phyloP scores from a whole-genome alignment of 2,888 invertebrate species.

The Willowsia nigromaculata region DNA sequence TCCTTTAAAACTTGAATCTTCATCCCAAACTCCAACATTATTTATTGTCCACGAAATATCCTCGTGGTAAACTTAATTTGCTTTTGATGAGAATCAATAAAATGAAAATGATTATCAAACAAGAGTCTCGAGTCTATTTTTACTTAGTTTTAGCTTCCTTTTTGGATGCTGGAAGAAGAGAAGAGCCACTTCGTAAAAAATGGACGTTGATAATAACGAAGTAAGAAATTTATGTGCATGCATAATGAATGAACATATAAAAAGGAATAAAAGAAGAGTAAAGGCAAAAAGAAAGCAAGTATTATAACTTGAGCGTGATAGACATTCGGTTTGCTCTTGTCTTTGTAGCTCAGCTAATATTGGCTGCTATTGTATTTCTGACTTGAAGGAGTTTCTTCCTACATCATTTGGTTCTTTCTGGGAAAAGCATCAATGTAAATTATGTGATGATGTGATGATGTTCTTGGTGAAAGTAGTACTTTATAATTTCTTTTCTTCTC shows the following conservation, averaged over 20 bases:
- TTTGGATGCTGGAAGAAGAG: neutral
- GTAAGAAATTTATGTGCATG: constrained; percentile 29
- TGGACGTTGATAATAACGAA: constrained; percentile 7
- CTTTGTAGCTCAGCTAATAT: neutral
- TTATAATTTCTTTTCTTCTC: constrained; percentile 1
- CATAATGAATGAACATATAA: constrained; percentile 30
- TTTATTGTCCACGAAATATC: neutral
- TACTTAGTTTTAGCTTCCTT: neutral
- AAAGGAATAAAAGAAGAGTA: neutral
- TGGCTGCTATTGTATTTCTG: neutral
- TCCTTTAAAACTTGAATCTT: too few relatives aligned
- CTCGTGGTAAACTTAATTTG: neutral
- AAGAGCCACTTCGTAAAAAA: neutral
- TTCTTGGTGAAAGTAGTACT: neutral
- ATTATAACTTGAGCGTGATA: too few relatives aligned
- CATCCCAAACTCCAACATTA: neutral
- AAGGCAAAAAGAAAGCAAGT: too few relatives aligned
- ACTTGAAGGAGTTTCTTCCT: neutral
- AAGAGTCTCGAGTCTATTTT: neutral
- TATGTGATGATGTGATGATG: neutral
- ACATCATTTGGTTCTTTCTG: neutral
- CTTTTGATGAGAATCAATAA: neutral
- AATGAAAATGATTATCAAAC: neutral
- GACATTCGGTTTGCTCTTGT: neutral
- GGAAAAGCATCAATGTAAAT: neutral